phyloP scores from a whole-genome alignment of 2,797 vertebrate species.

The Epinephelus awoara region DNA sequence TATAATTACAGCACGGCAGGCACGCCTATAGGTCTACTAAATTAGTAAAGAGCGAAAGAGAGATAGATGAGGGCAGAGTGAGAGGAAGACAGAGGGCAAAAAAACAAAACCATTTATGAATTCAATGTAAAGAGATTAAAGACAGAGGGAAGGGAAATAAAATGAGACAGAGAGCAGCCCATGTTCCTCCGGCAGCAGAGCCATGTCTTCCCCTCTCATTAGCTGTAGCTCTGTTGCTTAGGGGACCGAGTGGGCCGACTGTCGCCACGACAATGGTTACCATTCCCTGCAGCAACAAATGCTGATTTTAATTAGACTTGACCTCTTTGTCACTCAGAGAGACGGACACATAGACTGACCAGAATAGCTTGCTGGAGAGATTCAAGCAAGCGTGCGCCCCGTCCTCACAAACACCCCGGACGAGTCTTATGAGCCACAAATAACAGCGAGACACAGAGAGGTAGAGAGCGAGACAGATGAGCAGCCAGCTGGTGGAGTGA shows the following conservation, averaged over 20 bases:
- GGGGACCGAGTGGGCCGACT: constrained; percentile 65
- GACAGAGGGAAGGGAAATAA: constrained; percentile 25
- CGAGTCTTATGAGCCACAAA: constrained; percentile 43
- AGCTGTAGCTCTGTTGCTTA: constrained; percentile 69
- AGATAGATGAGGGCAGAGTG: constrained; percentile 30
- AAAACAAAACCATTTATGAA: constrained; percentile 53
- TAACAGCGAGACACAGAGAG: constrained; percentile 34
- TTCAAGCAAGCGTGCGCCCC: constrained; percentile 12
- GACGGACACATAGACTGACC: constrained; percentile 52
- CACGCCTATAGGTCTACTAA: constrained; percentile 39
- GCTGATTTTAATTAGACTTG: constrained; percentile 80
- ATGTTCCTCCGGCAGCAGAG: constrained; percentile 53
- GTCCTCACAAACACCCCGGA: constrained; percentile 28
- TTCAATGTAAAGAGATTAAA: constrained; percentile 51
- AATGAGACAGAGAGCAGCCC: constrained; percentile 34
- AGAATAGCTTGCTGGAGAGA: constrained; percentile 34
- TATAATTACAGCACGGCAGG: constrained; percentile 48
- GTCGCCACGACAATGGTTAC: constrained; percentile 66
- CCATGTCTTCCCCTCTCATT: constrained; percentile 72
- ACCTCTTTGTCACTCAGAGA: constrained; percentile 74
- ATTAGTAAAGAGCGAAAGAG: constrained; percentile 45
- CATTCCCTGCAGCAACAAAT: constrained; percentile 67
- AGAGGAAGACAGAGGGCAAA: constrained; percentile 32
- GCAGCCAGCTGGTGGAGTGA: constrained; percentile 69
- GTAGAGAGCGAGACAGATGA: constrained; percentile 54